Conservation (phyloP, 2,888 invertebrate species). For the Drosophila emarginata region DNA sequence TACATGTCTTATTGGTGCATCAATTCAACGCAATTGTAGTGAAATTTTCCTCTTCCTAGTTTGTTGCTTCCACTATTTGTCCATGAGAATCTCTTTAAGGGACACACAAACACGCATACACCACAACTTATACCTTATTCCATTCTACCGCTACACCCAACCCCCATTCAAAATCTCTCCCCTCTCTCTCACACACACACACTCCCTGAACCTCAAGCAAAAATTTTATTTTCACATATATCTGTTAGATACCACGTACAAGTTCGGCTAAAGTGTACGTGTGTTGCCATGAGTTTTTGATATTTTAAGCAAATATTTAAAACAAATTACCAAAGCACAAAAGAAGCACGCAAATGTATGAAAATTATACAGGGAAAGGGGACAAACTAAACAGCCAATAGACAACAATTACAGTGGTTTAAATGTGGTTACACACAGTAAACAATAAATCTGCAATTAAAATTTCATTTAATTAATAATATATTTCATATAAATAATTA, state of each 20-base stretch:
- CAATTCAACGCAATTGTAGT: conserved; percentile 27
- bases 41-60: conserved; percentile 37
- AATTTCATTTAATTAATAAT: too few species aligned
- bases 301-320: conserved; percentile 76
- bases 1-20: conserved; percentile 14
- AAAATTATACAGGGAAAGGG: conserved; percentile 30
- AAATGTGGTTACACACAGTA: background rate
- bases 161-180: background rate
- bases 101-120: conserved; percentile 8
- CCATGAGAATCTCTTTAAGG: conserved; percentile 53
- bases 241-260: conserved; percentile 77
- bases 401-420: background rate
- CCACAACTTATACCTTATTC: background rate
- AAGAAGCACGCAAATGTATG: conserved; percentile 60
- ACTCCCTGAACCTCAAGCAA: conserved; percentile 42
- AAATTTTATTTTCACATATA: conserved; percentile 75
- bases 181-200: background rate
- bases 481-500: too few species aligned
- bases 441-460: too few species aligned
- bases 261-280: conserved; percentile 49
- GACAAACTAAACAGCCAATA: background rate
- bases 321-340: conserved; percentile 74
- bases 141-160: too few species aligned
- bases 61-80: conserved; percentile 24
- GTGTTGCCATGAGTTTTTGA: conserved; percentile 69